Evolutionary conservation across 2,888 invertebrate genomes (phyloP).

Genomic region (Brachyopa scutellaris): DNA sequence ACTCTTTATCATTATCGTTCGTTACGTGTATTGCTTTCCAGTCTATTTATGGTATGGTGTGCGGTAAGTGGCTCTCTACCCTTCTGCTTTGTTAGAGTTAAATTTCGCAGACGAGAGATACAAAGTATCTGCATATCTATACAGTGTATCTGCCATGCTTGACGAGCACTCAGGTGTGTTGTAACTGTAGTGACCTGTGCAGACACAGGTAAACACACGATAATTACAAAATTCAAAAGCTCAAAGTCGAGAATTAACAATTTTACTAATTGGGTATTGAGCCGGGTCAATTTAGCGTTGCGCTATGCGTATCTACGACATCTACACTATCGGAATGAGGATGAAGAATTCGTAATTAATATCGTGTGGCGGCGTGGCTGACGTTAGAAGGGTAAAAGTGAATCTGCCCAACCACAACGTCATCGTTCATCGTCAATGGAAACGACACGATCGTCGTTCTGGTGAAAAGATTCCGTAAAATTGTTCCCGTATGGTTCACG

Average conservation of each 20-base stretch:
- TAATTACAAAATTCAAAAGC: constrained; percentile 64
- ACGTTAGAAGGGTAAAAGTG: constrained; percentile 20
- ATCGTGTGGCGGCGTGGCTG: neutral
- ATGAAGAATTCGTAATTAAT: constrained; percentile 62
- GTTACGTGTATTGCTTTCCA: constrained; percentile 24
- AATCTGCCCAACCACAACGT: too few relatives aligned
- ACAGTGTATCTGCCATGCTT: constrained; percentile 19
- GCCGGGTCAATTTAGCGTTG: constrained; percentile 18
- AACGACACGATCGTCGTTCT: constrained; percentile 2
- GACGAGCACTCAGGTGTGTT: constrained; percentile 40
- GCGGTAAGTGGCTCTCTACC: too few relatives aligned
- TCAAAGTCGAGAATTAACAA: constrained; percentile 56
- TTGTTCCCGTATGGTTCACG: neutral
- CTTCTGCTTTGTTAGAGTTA: constrained; percentile 17
- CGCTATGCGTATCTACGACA: neutral
- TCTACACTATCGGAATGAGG: constrained; percentile 2
- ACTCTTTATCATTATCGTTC: neutral
- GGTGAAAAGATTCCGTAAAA: neutral
- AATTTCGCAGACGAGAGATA: constrained; percentile 38
- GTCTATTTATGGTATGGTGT: constrained; percentile 33
- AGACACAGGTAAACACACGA: constrained; percentile 2
- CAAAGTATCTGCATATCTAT: constrained; percentile 23
- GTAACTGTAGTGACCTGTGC: constrained; percentile 22
- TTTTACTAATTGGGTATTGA: constrained; percentile 68
- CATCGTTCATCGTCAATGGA: neutral